Base-by-base conservation (phyloP, 2,888 invertebrate genomes). In the Eupithecia vulgata region DNA sequence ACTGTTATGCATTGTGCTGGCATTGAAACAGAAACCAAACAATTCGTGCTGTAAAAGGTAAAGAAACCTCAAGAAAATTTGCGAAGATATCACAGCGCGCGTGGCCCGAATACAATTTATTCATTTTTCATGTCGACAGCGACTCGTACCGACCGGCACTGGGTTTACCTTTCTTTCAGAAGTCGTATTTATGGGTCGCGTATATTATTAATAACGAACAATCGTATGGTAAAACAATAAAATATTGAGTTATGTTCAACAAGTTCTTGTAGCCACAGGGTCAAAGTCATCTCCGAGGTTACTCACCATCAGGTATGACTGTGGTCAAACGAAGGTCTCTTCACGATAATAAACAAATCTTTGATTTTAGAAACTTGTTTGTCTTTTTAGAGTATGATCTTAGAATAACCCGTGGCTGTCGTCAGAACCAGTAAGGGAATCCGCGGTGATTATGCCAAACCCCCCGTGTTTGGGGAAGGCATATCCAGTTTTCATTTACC, bases 41-140 rank as follows among this genome's bases (percentile, higher is more conserved):
- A 21, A 25, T 57, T 57, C 5, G 12, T 57, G 25, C 13, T 12
- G 21, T 52, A 52, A 52, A 21, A 52, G 0, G 5, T 25, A 25
- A 57, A 48, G 48, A 48, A 57, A 21, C 8, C 52, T 7, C 3
- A 17, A 17, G n/a, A 34, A 64, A 35, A 83, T 87, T 86, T 76
- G 87, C 86, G 77, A 87, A 85, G 83, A 82, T 85, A 84, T 81
- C 81, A 80, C 83, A 82, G 84, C 81, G 81, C 82, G 80, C 82
- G 85, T 89, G 92, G 87, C 92, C 91, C 88, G 87, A 89, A 93
- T 91, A 88, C 87, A 81, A 89, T 89, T 92, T 91, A 92, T 92
- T 91, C 89, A 94, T 94, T 94, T 94, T 94, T 94, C 93, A 94
- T 80, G 88, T 84, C 87, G 87, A 90, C 92, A 91, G 92, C 81